Conservation (phyloP, 2,888 invertebrate species). For the Hymenopus coronatus region DNA sequence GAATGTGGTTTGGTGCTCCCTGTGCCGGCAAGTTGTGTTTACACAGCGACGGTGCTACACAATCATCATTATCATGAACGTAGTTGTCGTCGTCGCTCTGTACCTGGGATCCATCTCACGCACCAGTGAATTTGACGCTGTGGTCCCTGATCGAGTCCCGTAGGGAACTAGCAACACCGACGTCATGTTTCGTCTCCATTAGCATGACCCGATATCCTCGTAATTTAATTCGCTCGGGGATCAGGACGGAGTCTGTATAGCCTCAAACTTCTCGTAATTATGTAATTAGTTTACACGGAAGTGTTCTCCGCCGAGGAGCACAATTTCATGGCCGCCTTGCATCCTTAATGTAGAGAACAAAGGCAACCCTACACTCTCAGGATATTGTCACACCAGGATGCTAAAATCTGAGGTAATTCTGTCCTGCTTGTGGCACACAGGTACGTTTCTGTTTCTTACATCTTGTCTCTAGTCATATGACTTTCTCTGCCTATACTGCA, state of each 20-base stretch:
- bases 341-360: not conserved
- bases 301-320: not conserved
- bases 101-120: not conserved
- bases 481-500: too few relatives aligned
- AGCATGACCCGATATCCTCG: not conserved
- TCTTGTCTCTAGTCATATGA: too few relatives aligned
- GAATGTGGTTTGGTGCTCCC: not conserved
- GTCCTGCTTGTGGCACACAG: too few relatives aligned
- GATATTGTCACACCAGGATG: too few relatives aligned
- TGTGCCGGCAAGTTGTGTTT: not conserved
- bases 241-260: not conserved
- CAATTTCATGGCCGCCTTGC: not conserved
- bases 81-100: too few relatives aligned
- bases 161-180: not conserved
- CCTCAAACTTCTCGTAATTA: not conserved
- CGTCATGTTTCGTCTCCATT: not conserved
- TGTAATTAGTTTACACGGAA: not conserved
- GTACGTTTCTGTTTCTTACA: too few relatives aligned
- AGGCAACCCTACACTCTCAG: too few relatives aligned
- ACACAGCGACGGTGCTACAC: not conserved
- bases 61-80: not conserved
- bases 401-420: too few relatives aligned
- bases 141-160: not conserved
- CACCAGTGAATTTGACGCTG: not conserved
- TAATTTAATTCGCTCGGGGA: not conserved